Base-by-base conservation (phyloP, 2,113 vertebrate genomes). In the Xiphias gladius region DNA sequence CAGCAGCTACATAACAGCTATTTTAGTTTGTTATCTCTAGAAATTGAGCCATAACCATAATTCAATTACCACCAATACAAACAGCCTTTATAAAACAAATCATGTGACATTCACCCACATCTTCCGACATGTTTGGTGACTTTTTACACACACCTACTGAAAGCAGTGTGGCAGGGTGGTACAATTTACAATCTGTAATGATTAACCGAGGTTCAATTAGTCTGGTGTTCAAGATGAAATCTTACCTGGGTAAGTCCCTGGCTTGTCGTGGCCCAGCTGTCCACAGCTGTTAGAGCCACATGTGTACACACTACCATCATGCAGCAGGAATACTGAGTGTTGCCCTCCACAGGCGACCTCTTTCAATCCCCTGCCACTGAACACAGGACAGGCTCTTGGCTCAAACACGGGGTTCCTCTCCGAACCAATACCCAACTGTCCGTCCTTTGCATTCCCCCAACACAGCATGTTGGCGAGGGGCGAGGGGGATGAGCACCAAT, bases 201-300 rank as follows among this genome's bases (percentile, higher is more conserved):
- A 66, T 46, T 26, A 28, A 52, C 16, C 17, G 30, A 41, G 67
- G 2, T 3, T 24, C 55, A 43, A 4, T 32, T 30, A 67, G 39
- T 6, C 19, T 63, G 17, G 19, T 43, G 43, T 32, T 39, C 1
- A 28, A 3, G 20, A 10, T 22, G 4, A 22, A 59, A n/a, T 32
- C 93, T 91, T 94, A 99, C 98, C 98, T 89, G 97, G 97, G 20
- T 94, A 96, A 54, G 82, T 92, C 80, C 96, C 97, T 81, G 95
- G 92, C 83, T 95, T 96, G 81, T 97, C 95, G 0, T 98, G 98
- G 50, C 98, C 98, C 89, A 99, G 96, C 76, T 99, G 98, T 17
- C 98, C 97, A 86, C 95, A 96, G 92, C 95, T 96, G 94, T 99
- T 99, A 41, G 96, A 95, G 26, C 98, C 98, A 74, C 97, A 99